Conservation (phyloP, 2,888 invertebrate species). For the Pseudoips prasinana region DNA sequence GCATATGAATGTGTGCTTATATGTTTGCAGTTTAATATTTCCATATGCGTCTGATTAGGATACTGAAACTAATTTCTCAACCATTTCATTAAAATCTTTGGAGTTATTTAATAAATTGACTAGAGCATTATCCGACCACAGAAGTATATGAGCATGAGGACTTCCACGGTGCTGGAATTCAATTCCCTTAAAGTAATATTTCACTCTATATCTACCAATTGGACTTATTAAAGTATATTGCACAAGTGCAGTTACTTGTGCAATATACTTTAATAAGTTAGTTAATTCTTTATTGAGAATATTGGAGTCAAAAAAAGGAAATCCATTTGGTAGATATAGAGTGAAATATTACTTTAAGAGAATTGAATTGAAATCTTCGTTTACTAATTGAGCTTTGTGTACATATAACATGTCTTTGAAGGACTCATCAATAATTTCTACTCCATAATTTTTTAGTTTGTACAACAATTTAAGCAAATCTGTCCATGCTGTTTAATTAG, state of each 20-base stretch:
- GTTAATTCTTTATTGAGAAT: too few species aligned
- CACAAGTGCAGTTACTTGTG: slow-evolving; percentile 41
- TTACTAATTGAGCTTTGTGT: too few species aligned
- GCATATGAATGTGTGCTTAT: slow-evolving; percentile 29
- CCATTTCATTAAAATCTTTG: slow-evolving; percentile 24
- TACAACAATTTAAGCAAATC: slow-evolving; percentile 42
- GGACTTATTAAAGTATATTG: slow-evolving; percentile 46
- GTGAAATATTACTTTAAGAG: slow-evolving; percentile 42
- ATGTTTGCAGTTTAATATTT: slow-evolving; percentile 36
- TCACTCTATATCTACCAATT: slow-evolving; percentile 36
- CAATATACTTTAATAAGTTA: too few species aligned
- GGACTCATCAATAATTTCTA: slow-evolving; percentile 23
- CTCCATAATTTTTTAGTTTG: slow-evolving; percentile 33
- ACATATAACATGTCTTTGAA: slow-evolving; percentile 20
- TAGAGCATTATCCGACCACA: slow-evolving; percentile 53
- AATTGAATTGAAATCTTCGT: too few species aligned
- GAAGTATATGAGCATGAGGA: slow-evolving; percentile 52
- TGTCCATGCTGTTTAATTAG: slow-evolving; percentile 54
- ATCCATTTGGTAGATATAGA: slow-evolving; percentile 42
- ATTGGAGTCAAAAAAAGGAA: too few species aligned
- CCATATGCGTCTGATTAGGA: slow-evolving; percentile 37
- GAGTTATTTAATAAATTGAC: slow-evolving; percentile 25
- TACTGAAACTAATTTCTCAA: slow-evolving; percentile 37
- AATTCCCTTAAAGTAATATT: slow-evolving; percentile 45
- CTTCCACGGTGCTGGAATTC: slow-evolving; percentile 56